Evolutionary conservation across 2,113 vertebrate species (phyloP).

Genomic region (Myxocyprinus asiaticus): DNA sequence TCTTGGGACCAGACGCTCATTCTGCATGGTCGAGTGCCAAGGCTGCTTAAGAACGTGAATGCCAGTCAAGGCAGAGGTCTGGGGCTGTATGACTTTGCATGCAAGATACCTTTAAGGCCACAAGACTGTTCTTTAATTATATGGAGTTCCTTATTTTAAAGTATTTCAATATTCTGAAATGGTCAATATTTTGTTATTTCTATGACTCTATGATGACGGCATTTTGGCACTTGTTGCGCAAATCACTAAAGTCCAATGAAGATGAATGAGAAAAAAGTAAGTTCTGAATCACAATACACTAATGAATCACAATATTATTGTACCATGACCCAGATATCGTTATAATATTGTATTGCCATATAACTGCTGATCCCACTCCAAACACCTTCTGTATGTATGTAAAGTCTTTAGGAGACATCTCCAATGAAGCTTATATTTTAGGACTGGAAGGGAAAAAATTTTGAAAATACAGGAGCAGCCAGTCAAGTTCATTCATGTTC

Average conservation of each 20-base stretch:
- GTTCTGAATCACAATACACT: no score
- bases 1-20: conserved; percentile 49
- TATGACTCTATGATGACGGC: no score
- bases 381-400: background rate
- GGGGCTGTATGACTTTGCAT: background rate
- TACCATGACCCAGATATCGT: no score
- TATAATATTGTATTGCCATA: no score
- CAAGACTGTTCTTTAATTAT: conserved; percentile 51
- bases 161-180: no score
- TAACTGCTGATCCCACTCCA: no score
- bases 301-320: no score
- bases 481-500: conserved; percentile 56
- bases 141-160: no score
- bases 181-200: no score
- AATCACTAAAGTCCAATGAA: no score
- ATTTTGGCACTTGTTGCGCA: no score
- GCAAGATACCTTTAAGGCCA: conserved; percentile 48
- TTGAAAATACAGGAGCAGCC: background rate
- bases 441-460: background rate
- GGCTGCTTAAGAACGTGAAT: background rate
- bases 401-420: background rate
- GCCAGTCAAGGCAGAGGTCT: background rate
- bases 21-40: conserved; percentile 34
- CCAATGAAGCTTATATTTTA: background rate
- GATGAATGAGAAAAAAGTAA: no score